phyloP scores from a whole-genome alignment of 2,113 vertebrate species.

The Engraulis encrasicolus region DNA sequence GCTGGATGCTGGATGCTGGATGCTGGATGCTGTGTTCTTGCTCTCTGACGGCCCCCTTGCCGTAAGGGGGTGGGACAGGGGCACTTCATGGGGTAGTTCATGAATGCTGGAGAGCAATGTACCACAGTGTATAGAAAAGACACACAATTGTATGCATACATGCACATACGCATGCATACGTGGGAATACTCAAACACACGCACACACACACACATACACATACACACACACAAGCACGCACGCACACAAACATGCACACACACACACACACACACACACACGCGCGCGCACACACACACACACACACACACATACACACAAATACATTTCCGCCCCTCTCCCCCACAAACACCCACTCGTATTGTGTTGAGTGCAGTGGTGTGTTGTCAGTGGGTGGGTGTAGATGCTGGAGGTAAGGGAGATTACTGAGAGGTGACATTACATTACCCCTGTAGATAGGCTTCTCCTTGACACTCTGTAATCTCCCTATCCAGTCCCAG shows the following conservation, averaged over 20 bases:
- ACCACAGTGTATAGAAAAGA: too few relatives aligned
- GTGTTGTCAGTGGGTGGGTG: slow-evolving; percentile 7
- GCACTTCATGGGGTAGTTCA: neutral
- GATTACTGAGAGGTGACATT: slow-evolving; percentile 19
- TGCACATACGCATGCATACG: too few relatives aligned
- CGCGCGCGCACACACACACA: neutral
- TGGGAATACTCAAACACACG: too few relatives aligned
- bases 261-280: neutral
- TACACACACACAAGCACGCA: too few relatives aligned
- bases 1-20: neutral
- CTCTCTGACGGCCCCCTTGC: neutral
- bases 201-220: too few relatives aligned
- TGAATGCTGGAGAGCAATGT: neutral
- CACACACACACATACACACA: slow-evolving; percentile 9
- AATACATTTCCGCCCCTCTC: neutral
- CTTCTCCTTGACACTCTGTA: slow-evolving; percentile 2
- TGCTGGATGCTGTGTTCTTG: neutral
- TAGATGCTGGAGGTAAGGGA: slow-evolving; percentile 22
- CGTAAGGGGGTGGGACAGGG: neutral
- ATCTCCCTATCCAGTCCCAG: neutral
- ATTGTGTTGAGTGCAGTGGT: slow-evolving; percentile 17
- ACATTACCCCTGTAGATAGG: neutral
- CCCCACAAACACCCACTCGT: too few relatives aligned
- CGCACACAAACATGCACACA: too few relatives aligned
- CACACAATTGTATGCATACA: too few relatives aligned